These are phyloP conservation scores for Ophraella communa DNA, from an alignment of 2,888 invertebrate species.

Conservation along the genomic window DNA sequence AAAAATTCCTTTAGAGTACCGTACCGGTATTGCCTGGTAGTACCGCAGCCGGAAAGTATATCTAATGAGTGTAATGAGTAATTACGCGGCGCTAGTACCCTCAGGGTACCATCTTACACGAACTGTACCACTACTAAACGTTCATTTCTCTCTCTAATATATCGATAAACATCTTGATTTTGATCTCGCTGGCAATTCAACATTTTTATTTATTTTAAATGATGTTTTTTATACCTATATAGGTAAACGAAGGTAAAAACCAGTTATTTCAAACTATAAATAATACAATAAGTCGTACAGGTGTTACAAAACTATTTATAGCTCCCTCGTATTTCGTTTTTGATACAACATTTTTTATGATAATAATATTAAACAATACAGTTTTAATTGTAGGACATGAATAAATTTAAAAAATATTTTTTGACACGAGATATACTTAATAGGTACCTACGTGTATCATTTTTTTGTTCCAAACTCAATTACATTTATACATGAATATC, in stretches of 20 bases:
- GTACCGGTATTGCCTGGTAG: constrained; percentile 31
- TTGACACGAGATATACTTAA: too few species aligned
- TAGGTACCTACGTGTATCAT: too few species aligned
- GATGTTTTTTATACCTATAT: neutral
- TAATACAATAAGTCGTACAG: too few species aligned
- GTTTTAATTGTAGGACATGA: too few species aligned
- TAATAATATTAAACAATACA: too few species aligned
- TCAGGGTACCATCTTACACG: constrained; percentile 10
- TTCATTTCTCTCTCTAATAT: constrained; percentile 20
- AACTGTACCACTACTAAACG: constrained; percentile 19
- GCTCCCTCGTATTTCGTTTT: neutral
- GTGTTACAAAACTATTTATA: too few species aligned
- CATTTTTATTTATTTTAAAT: constrained; percentile 7
- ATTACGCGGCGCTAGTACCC: constrained; percentile 39
- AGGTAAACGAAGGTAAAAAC: too few species aligned
- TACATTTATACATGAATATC: too few species aligned
- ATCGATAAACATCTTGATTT: constrained; percentile 23
- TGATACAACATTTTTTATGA: too few species aligned
- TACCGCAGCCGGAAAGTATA: constrained; percentile 29
- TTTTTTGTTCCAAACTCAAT: too few species aligned
- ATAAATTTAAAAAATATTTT: too few species aligned
- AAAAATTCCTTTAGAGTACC: constrained; percentile 21
- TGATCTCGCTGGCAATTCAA: constrained; percentile 12
- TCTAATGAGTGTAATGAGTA: constrained; percentile 42
- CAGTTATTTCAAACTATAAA: too few species aligned